Conservation (phyloP, 2,113 vertebrate species). For the Choloepus hoffmanni region DNA sequence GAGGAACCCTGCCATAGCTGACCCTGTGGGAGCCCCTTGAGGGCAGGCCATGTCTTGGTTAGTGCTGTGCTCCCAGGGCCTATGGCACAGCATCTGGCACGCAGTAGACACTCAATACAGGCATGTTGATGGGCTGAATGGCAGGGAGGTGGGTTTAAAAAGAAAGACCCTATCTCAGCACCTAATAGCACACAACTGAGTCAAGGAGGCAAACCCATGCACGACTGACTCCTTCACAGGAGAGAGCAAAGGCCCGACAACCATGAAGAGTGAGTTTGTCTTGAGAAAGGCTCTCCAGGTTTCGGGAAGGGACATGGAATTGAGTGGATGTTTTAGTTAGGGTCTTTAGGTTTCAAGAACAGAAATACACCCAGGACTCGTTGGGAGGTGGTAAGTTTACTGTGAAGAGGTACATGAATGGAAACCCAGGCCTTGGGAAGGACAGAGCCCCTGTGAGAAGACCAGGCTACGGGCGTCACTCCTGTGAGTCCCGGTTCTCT, state of each 20-base stretch:
- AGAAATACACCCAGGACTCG: not conserved
- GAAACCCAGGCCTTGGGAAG: not conserved
- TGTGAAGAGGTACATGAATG: not conserved
- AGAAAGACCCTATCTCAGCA: not conserved
- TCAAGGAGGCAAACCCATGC: not conserved
- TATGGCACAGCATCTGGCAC: not conserved
- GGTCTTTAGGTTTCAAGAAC: not conserved
- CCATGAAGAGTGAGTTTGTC: too few species aligned
- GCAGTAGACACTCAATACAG: not conserved
- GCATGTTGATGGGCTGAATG: not conserved
- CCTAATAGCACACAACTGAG: not conserved
- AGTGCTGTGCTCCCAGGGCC: not conserved
- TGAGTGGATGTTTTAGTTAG: not conserved
- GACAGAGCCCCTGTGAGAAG: rapidly evolving
- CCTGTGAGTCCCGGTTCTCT: too few species aligned
- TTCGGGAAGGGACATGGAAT: not conserved
- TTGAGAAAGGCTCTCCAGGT: not conserved
- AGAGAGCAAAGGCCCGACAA: not conserved
- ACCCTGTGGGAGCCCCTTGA: not conserved
- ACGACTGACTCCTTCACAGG: not conserved
- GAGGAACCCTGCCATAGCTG: not conserved
- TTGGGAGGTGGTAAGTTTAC: not conserved
- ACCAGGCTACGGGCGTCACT: too few species aligned
- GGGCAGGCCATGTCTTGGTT: not conserved
- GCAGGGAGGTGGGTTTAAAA: not conserved